Conservation (phyloP, 2,888 invertebrate species). For the Drosophila cognata region DNA sequence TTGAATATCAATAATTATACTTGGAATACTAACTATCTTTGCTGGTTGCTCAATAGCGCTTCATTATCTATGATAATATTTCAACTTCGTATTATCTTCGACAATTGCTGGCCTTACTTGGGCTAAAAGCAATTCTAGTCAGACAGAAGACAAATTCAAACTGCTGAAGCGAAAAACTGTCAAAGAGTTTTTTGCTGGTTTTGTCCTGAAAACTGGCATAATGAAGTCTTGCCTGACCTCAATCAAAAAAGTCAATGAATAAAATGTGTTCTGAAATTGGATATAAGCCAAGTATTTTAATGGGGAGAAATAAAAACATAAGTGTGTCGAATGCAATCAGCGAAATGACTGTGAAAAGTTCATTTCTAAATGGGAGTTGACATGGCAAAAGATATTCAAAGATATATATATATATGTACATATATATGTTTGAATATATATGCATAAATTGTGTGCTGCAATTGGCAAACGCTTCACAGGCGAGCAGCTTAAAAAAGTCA, state of each 20-base stretch:
- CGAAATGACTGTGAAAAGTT: slow-evolving; percentile 61
- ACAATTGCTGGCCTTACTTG: slow-evolving; percentile 35
- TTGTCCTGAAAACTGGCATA: slow-evolving; percentile 57
- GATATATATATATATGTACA: slow-evolving; percentile 2
- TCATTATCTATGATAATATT: slow-evolving; percentile 41
- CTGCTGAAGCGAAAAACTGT: slow-evolving; percentile 38
- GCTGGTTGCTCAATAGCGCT: slow-evolving; percentile 23
- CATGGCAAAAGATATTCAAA: not conserved
- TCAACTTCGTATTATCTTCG: not conserved
- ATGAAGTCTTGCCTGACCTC: slow-evolving; percentile 49
- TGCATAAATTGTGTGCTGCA: slow-evolving; percentile 30
- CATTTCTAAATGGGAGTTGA: slow-evolving; percentile 45
- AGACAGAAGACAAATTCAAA: slow-evolving; percentile 35
- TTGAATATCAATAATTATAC: slow-evolving; percentile 57
- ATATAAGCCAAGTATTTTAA: slow-evolving; percentile 65
- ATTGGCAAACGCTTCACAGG: slow-evolving; percentile 37
- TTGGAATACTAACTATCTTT: slow-evolving; percentile 41
- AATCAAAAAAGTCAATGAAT: slow-evolving; percentile 2
- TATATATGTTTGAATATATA: slow-evolving; percentile 11
- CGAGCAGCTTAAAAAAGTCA: slow-evolving; percentile 25
- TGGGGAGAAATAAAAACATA: slow-evolving; percentile 44
- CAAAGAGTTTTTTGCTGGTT: slow-evolving; percentile 59
- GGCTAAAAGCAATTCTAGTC: slow-evolving; percentile 41
- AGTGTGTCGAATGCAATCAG: slow-evolving; percentile 61
- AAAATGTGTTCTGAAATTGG: slow-evolving; percentile 56